Evolutionary conservation across 2,888 invertebrate genomes (phyloP), one percentile per base, ranked within the genome.

Genomic region (Agrilus biguttatus): DNA sequence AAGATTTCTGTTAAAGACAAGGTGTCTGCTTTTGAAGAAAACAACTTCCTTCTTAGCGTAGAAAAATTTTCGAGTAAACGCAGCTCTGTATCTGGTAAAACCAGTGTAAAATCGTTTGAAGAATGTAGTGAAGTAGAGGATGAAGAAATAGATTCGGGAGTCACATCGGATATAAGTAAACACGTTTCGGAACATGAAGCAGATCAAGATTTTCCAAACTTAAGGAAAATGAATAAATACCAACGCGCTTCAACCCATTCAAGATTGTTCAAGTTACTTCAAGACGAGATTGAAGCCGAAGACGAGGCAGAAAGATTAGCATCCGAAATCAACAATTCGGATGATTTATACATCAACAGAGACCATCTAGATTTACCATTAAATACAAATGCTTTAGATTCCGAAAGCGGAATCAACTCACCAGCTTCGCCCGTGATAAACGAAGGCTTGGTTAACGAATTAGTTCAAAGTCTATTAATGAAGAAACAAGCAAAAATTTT

Each of bases 171-270:
- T 56, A 72, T 80, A 65, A 80, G 79, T 51, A 68, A 78, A 42
- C 76, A 75, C 47, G 72, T 79, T 47, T 80, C 80, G 1, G 80
- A 79, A 53, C 74, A 71, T 2, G 78, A 79, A 49, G 74, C 74
- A 0, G 78, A 79, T 53, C 70, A 74, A 0, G 80, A 80, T 46
- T 75, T 74, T 51, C 70, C 71, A 2, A 74, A 77, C 49, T 56
- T 73, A 17, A 69, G 68, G 33, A 77, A 74, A 52, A 67, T 73
- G 57, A 72, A 70, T 10, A 70, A 73, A 45, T 83, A 79, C 57
- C 77, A 80, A 58, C 67, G 83, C 41, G 80, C 81, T 3, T 75
- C 80, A 33, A 83, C 83, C 34, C 83, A 83, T 62, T 82, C 81
- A 36, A 69, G 83, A 49, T 64, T 83, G 14, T 81, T 79, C 53